phyloP scores from a whole-genome alignment of 1,140 invertebrate genomes.

The Heliconius nattereri region DNA sequence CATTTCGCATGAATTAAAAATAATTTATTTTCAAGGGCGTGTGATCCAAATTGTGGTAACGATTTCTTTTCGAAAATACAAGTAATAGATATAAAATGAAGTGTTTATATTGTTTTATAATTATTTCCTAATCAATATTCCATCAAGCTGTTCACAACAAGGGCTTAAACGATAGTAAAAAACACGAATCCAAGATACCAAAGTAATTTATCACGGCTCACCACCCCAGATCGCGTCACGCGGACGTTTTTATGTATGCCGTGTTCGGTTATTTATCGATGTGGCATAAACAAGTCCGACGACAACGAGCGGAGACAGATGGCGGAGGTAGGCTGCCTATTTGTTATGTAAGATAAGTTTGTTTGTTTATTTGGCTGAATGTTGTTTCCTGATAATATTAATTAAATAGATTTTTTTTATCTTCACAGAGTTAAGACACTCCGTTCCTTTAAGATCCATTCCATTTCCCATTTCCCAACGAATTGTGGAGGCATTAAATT shows the following conservation, averaged over 20 bases:
- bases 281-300: slow-evolving; percentile 26
- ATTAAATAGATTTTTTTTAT: too few species aligned
- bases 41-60: too few species aligned
- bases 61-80: too few species aligned
- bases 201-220: slow-evolving; percentile 14
- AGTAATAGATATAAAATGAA: too few species aligned
- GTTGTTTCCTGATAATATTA: too few species aligned
- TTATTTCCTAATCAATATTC: not conserved
- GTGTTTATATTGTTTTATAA: not conserved
- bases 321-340: slow-evolving; percentile 6
- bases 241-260: slow-evolving; percentile 19
- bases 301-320: slow-evolving; percentile 8
- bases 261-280: slow-evolving; percentile 21
- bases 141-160: not conserved
- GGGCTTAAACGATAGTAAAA: slow-evolving; percentile 8
- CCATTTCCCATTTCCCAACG: too few species aligned
- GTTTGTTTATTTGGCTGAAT: not conserved
- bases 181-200: slow-evolving; percentile 10
- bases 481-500: too few species aligned
- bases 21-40: too few species aligned
- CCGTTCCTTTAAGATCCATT: too few species aligned
- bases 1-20: too few species aligned
- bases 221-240: not conserved
- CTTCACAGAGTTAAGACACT: too few species aligned
- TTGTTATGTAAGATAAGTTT: slow-evolving; percentile 1